These are phyloP conservation scores for western clawed frog (Xenopus tropicalis) DNA, from an alignment of 2,113 vertebrate species.

Conservation along the genomic window DNA sequence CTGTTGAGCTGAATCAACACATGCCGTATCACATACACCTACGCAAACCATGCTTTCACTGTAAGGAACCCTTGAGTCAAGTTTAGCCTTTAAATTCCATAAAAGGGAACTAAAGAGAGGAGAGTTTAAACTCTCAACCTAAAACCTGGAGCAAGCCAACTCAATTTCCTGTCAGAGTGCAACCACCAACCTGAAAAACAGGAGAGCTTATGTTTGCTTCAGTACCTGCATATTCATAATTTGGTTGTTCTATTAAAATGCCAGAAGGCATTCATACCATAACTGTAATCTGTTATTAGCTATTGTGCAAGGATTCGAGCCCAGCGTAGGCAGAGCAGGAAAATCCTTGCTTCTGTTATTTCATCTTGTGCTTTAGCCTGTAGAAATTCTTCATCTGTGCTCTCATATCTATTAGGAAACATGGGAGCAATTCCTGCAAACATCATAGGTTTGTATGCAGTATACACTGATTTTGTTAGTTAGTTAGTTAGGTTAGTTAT, in stretches of 20 bases:
- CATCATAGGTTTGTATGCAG: too few relatives aligned
- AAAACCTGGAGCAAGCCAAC: constrained; percentile 28
- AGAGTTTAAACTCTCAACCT: constrained; percentile 21
- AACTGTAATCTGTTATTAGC: background rate
- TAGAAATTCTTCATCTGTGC: too few relatives aligned
- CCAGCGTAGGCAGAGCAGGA: too few relatives aligned
- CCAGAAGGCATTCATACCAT: constrained; percentile 13
- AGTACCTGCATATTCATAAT: constrained; percentile 1
- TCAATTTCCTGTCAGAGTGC: constrained; percentile 31
- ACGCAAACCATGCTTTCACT: too few relatives aligned
- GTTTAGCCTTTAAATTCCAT: constrained; percentile 17
- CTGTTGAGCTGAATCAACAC: too few relatives aligned
- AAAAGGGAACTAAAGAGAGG: constrained; percentile 19
- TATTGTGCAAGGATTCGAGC: background rate
- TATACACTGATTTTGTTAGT: too few relatives aligned
- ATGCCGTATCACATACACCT: too few relatives aligned
- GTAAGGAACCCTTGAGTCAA: background rate
- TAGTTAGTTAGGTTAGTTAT: too few relatives aligned
- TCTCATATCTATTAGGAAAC: too few relatives aligned
- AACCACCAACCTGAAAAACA: constrained; percentile 19
- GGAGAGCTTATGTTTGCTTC: constrained; percentile 8
- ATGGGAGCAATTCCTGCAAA: too few relatives aligned
- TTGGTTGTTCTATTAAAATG: constrained; percentile 24
- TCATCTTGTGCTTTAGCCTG: too few relatives aligned
- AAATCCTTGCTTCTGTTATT: too few relatives aligned